Conservation (phyloP, 1,140 invertebrate genomes). For the Drosophila sechellia region DNA sequence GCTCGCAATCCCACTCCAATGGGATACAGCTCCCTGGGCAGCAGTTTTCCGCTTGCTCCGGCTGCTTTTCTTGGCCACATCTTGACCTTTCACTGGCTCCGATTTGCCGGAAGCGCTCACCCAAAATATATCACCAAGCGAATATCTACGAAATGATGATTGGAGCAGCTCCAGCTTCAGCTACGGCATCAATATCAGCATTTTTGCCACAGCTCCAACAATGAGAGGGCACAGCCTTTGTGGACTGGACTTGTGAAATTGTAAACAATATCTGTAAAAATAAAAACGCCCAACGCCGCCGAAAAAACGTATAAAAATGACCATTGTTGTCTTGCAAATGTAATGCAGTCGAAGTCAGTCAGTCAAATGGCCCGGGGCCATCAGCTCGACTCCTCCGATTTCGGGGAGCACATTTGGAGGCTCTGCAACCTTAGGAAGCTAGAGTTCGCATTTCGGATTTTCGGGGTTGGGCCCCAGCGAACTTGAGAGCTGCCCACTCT, state of each 20-base stretch:
- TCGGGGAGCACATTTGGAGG: slow-evolving; percentile 23
- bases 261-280: slow-evolving; percentile 82
- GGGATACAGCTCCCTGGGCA: slow-evolving; percentile 69
- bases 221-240: slow-evolving; percentile 24
- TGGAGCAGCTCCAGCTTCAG: slow-evolving; percentile 32
- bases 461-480: slow-evolving; percentile 35
- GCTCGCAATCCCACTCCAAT: slow-evolving; percentile 41
- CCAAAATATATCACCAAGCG: slow-evolving; percentile 81
- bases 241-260: slow-evolving; percentile 60
- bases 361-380: slow-evolving; percentile 34
- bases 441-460: slow-evolving; percentile 7
- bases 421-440: slow-evolving; percentile 41
- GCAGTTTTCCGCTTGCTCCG: slow-evolving; percentile 52
- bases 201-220: slow-evolving; percentile 28
- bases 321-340: slow-evolving; percentile 70
- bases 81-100: slow-evolving; percentile 74
- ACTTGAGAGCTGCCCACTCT: slow-evolving; percentile 36
- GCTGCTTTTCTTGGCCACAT: slow-evolving; percentile 69
- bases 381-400: slow-evolving; percentile 26
- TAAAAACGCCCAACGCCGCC: slow-evolving; percentile 80
- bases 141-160: slow-evolving; percentile 72
- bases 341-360: slow-evolving; percentile 37
- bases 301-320: slow-evolving; percentile 45
- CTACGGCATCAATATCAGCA: slow-evolving; percentile 7
- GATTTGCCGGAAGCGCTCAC: slow-evolving; percentile 80